Base-by-base conservation (phyloP, 2,113 vertebrate species). In the Perca fluviatilis region DNA sequence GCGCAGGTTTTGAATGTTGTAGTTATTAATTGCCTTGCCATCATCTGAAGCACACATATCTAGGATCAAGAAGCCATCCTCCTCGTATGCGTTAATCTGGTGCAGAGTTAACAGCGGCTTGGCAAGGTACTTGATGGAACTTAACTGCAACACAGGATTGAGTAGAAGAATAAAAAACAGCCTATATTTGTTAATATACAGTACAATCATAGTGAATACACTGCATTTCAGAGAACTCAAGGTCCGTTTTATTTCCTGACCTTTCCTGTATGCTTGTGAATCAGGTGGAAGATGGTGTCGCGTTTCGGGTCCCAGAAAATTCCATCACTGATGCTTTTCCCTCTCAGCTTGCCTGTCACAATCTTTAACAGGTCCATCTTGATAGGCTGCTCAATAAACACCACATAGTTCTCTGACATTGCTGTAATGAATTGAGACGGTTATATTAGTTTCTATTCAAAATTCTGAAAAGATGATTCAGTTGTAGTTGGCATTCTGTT, bases 1-100 rank as follows among this genome's bases (percentile, higher is more conserved):
- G 56, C 95, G 93, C 43, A 98, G 87, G 82, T 98, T 98, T 93
- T 97, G 96, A 36, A 98, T 77, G 1, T 93, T 92, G 89, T 95
- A 97, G 66, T 89, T 66, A 0, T 88, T 77, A n/a, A 98, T 84
- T 27, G 70, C 87, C 21, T 84, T 69, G 46, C 97, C 98, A 10
- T 97, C 92, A 23, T 98, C 97, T 60, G 96, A 93, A 69, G 95
- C 96, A 83, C 97, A 99, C 88, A 98, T 79, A 67, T 99, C 98
- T 58, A 98, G 56, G 69, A 99, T 90, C 80, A 99, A 81, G 62
- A 96, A 96, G 83, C 93, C 96, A 3, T 88, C 27, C 46, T 98
- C 96, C 91, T 99, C 98, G 65, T 94, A 98, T 43, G 97, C 96
- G 47, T 98, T 99, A 90, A 98, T 98, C 87, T 98, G 97, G 90